phyloP scores from a whole-genome alignment of 2,888 invertebrate species.

The Anaspis maculata region DNA sequence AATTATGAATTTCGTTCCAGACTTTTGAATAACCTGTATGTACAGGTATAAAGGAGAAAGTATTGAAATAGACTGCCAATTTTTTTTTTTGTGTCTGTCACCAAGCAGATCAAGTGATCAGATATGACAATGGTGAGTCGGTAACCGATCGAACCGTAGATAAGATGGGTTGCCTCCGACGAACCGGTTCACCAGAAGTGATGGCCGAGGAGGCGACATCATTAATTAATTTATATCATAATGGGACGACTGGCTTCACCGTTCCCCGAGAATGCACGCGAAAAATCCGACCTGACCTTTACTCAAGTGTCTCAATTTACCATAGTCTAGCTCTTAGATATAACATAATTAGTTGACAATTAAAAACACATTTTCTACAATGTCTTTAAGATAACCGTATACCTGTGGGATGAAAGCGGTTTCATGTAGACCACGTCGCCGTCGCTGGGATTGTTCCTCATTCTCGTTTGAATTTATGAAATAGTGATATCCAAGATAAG shows the following conservation, averaged over 20 bases:
- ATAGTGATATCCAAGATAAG: too few species aligned
- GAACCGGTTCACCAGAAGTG: slow-evolving; percentile 21
- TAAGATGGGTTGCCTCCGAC: slow-evolving; percentile 15
- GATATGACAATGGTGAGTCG: slow-evolving; percentile 11
- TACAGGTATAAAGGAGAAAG: too few species aligned
- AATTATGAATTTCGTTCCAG: too few species aligned
- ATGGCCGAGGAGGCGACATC: slow-evolving; percentile 20
- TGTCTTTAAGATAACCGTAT: slow-evolving; percentile 5
- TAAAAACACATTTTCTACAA: slow-evolving; percentile 6
- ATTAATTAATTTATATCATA: slow-evolving; percentile 24
- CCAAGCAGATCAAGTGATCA: slow-evolving; percentile 1
- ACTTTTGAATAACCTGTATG: too few species aligned
- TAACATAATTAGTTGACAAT: slow-evolving; percentile 7
- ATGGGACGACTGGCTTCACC: slow-evolving; percentile 3
- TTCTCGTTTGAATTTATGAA: too few species aligned
- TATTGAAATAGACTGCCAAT: neutral
- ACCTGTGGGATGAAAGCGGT: neutral
- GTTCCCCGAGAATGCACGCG: neutral
- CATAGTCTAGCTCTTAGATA: too few species aligned
- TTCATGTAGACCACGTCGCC: neutral
- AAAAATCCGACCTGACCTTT: too few species aligned
- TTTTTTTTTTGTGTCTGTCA: neutral
- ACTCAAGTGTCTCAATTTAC: too few species aligned
- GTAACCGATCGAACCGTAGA: slow-evolving; percentile 12
- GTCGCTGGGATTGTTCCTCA: too few species aligned